Evolutionary conservation across 2,113 vertebrate species (phyloP).

Genomic region (Coregonus clupeaformis): DNA sequence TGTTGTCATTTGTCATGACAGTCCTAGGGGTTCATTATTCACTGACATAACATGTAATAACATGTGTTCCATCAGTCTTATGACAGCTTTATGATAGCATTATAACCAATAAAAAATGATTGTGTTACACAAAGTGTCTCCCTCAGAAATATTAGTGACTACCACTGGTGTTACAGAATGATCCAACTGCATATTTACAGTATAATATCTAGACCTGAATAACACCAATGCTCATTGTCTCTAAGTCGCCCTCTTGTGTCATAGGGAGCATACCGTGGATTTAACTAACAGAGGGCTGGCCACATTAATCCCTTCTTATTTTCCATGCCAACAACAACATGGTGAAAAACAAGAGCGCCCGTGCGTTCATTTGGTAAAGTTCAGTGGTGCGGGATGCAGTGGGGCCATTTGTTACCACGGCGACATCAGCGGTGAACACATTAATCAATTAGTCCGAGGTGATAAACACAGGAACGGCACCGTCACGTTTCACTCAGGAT

Average conservation of each 20-base stretch:
- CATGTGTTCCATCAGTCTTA: no score
- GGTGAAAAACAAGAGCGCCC: constrained; percentile 58
- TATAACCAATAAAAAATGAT: no score
- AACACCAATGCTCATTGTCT: constrained; percentile 12
- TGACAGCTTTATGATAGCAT: no score
- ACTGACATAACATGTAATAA: no score
- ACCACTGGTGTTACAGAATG: no score
- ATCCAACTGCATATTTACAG: no score
- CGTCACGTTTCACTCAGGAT: constrained; percentile 54
- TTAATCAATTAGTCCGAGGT: constrained; percentile 71
- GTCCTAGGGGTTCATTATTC: no score
- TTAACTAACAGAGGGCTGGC: constrained; percentile 59
- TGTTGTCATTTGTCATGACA: no score
- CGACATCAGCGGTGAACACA: constrained; percentile 63
- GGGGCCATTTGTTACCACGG: constrained; percentile 62
- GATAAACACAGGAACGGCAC: constrained; percentile 60
- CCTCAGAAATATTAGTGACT: no score
- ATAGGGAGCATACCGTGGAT: constrained; percentile 40
- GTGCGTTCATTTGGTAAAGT: constrained; percentile 67
- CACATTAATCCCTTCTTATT: constrained; percentile 50
- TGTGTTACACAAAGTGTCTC: no score
- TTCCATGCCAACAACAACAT: constrained; percentile 62
- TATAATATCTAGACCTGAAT: background rate
- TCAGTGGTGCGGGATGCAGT: constrained; percentile 42
- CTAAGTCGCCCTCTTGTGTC: constrained; percentile 42